These are phyloP conservation scores for Whitmania pigra DNA, from an alignment of 1,140 invertebrate species.

Conservation along the genomic window DNA sequence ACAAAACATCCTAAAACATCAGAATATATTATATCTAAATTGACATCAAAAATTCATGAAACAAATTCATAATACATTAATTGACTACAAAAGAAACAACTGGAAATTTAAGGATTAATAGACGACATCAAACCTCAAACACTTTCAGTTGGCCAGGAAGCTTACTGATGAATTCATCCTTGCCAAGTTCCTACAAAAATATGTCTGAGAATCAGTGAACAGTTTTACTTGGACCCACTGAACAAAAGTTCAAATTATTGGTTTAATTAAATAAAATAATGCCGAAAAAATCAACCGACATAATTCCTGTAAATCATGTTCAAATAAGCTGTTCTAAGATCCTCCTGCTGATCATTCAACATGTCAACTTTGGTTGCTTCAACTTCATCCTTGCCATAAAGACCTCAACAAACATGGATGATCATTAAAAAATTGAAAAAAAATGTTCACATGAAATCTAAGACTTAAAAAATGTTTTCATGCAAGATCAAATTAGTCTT, in stretches of 20 bases:
- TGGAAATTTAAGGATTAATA: too few relatives aligned
- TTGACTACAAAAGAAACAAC: too few relatives aligned
- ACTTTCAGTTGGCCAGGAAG: slow-evolving; percentile 28
- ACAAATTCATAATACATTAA: neutral
- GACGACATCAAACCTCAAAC: slow-evolving; percentile 28
- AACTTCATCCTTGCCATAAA: slow-evolving; percentile 54
- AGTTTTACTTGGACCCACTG: too few relatives aligned
- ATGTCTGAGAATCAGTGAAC: slow-evolving; percentile 5
- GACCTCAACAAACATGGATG: slow-evolving; percentile 32
- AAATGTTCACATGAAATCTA: neutral
- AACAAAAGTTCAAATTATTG: neutral
- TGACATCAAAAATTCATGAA: neutral
- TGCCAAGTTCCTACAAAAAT: slow-evolving; percentile 29
- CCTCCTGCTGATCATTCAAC: slow-evolving; percentile 35
- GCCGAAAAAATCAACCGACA: slow-evolving; percentile 26
- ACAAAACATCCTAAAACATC: slow-evolving; percentile 17
- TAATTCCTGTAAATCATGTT: slow-evolving; percentile 35
- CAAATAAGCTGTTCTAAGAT: slow-evolving; percentile 29
- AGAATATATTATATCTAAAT: slow-evolving; percentile 5
- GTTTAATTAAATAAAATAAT: slow-evolving; percentile 2
- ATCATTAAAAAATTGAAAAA: slow-evolving; percentile 1
- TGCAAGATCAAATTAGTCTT: too few relatives aligned
- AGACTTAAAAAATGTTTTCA: neutral
- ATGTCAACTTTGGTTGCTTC: slow-evolving; percentile 46
- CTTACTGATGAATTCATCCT: slow-evolving; percentile 30